These are phyloP conservation scores for Mesochorus sp. DNA, from an alignment of 2,888 invertebrate genomes.

Conservation along the genomic window DNA sequence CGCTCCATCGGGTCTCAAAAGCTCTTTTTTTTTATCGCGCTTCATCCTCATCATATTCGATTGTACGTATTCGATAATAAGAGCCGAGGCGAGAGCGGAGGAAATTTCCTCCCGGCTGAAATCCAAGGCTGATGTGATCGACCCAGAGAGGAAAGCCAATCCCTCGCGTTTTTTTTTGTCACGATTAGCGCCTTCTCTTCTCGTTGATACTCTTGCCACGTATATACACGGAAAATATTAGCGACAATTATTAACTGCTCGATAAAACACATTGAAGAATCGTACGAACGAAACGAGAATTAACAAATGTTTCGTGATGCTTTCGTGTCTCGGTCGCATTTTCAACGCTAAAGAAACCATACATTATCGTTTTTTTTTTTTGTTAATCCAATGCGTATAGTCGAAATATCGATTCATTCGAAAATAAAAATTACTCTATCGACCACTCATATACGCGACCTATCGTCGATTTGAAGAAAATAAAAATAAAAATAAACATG, in stretches of 20 bases:
- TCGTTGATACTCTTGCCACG: conserved; percentile 30
- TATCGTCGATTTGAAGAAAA: no score
- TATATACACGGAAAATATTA: conserved; percentile 30
- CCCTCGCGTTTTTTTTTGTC: conserved; percentile 3
- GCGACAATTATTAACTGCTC: conserved; percentile 42
- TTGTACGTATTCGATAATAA: not conserved
- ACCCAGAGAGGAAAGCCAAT: conserved; percentile 27
- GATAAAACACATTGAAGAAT: not conserved
- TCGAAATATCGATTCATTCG: no score
- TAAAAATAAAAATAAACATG: no score
- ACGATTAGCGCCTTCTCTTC: conserved; percentile 51
- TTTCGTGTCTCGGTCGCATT: no score
- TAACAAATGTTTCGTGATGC: no score
- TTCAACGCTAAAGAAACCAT: no score
- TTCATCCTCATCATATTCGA: not conserved
- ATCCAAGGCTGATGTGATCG: conserved; percentile 7
- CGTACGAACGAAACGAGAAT: not conserved
- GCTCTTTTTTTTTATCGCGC: conserved; percentile 49
- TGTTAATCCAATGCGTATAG: no score
- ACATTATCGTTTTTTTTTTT: no score
- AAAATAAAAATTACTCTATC: no score
- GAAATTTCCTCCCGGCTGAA: conserved; percentile 19
- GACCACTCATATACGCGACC: no score
- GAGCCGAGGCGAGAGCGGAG: not conserved
- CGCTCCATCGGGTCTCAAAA: conserved; percentile 44